phyloP scores from a whole-genome alignment of 2,888 invertebrate species.

The Allygus modestus region DNA sequence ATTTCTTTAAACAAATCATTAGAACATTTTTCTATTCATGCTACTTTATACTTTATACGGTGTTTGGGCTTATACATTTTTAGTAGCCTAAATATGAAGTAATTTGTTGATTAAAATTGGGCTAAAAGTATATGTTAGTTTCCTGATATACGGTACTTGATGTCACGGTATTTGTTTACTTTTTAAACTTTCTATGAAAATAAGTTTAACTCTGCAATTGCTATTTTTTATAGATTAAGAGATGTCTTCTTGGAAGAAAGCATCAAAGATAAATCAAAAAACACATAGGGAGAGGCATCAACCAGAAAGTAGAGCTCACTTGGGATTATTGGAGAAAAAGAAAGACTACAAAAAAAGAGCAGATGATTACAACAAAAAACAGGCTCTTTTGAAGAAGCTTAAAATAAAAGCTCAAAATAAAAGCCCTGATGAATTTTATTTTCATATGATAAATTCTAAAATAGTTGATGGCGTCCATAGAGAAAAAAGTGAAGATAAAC shows the following conservation, averaged over 20 bases:
- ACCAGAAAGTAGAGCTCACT: conserved; percentile 85
- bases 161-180: too few species aligned
- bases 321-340: conserved; percentile 92
- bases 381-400: conserved; percentile 87
- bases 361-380: conserved; percentile 88
- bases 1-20: too few species aligned
- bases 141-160: too few species aligned
- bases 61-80: too few species aligned
- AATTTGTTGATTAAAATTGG: too few species aligned
- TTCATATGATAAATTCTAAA: conserved; percentile 96
- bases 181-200: too few species aligned
- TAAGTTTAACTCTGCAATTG: too few species aligned
- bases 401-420: conserved; percentile 91
- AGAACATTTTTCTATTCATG: too few species aligned
- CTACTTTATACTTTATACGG: too few species aligned
- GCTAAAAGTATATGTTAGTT: too few species aligned
- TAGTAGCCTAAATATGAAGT: too few species aligned
- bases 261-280: conserved; percentile 90
- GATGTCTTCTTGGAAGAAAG: conserved; percentile 96
- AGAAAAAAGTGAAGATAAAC: conserved; percentile 79
- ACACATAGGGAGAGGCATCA: conserved; percentile 92
- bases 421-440: conserved; percentile 99
- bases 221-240: background rate
- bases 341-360: conserved; percentile 91
- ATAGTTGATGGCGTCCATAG: conserved; percentile 78